A percentile compares a stretch with the other conserved stretches of the same genome.
Evolutionary conservation across 2,888 invertebrate species (phyloP).

Genomic region (Theodoxus fluviatilis): DNA sequence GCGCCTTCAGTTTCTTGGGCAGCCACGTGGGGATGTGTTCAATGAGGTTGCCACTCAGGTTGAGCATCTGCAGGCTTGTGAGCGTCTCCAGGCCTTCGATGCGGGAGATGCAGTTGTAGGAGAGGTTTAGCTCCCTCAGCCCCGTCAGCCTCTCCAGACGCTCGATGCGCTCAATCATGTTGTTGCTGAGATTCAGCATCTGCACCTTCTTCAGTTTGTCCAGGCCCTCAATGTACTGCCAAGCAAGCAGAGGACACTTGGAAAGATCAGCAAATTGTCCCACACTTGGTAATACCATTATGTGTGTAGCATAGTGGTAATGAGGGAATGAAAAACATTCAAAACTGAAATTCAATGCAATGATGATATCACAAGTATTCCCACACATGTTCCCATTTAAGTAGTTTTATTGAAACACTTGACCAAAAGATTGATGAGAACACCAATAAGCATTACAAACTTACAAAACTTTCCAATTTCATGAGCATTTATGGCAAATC

Average conservation of each 20-base stretch:
- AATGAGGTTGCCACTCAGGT: slow-evolving; percentile 58
- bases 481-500: no score
- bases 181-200: slow-evolving; percentile 55
- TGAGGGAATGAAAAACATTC: no score
- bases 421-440: no score
- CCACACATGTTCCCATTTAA: no score
- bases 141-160: slow-evolving; percentile 56
- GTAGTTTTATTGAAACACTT: no score
- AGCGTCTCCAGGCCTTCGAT: slow-evolving; percentile 60
- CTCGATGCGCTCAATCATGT: slow-evolving; percentile 63
- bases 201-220: slow-evolving; percentile 57
- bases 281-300: no score
- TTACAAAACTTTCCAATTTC: no score
- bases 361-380: no score
- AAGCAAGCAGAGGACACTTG: slow-evolving; percentile 21
- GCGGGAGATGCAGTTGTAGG: slow-evolving; percentile 55
- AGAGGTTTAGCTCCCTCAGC: slow-evolving; percentile 59
- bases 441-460: no score
- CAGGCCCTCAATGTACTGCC: slow-evolving; percentile 64
- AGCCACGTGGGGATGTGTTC: slow-evolving; percentile 61
- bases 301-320: no score
- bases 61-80: slow-evolving; percentile 53
- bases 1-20: slow-evolving; percentile 54
- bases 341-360: no score
- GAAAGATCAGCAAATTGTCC: neutral